These are phyloP conservation scores for Laticauda colubrina DNA, from an alignment of 2,113 vertebrate species.

Conservation along the genomic window DNA sequence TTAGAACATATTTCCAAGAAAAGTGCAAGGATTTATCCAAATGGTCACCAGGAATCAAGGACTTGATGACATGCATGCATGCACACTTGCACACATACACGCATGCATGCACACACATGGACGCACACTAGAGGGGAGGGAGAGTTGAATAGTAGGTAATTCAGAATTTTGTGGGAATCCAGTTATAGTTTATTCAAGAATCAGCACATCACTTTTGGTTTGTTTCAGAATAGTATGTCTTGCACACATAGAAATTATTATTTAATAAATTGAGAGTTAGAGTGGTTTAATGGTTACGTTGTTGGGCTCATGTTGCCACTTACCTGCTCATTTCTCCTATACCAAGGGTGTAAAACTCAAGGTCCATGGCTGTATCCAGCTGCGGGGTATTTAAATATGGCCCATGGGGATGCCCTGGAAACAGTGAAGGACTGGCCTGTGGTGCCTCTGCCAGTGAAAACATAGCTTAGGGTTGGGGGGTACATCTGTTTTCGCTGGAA, in stretches of 20 bases:
- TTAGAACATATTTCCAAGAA: neutral
- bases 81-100: neutral
- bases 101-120: neutral
- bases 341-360: too few species aligned
- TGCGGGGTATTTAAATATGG: too few species aligned
- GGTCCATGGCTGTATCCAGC: too few species aligned
- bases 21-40: neutral
- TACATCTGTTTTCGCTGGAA: too few species aligned
- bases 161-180: neutral
- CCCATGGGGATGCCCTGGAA: too few species aligned
- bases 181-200: neutral
- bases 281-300: neutral
- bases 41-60: neutral
- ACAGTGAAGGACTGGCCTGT: too few species aligned
- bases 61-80: neutral
- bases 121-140: neutral
- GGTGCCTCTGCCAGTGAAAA: too few species aligned
- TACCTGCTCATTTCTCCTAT: too few species aligned
- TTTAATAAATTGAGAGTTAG: neutral
- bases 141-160: neutral
- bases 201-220: neutral
- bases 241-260: neutral
- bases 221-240: neutral
- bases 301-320: neutral
- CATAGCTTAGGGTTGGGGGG: too few species aligned